Base-by-base conservation (phyloP, 2,797 vertebrate genomes). In the Falco cherrug region DNA sequence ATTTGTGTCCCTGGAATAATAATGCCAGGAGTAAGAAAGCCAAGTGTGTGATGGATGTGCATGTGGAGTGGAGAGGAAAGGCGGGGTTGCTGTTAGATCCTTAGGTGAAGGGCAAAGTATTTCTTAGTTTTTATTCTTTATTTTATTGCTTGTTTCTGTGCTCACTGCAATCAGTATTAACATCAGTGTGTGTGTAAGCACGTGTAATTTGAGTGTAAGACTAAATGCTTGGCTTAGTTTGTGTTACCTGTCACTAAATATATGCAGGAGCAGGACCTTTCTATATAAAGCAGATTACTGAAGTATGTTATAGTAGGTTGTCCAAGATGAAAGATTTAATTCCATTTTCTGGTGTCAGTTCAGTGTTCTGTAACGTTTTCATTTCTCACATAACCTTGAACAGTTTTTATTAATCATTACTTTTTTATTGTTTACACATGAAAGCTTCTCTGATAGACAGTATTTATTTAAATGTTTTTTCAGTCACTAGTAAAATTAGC, bases 361-460 rank as follows among this genome's bases (percentile, higher is more conserved):
- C 86, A 87, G 47, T 86, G 79, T 93, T 94, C 71, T 92, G 76
- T 71, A 78, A 78, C 25, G 0, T 71, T 95, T 94, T 85, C 31
- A 78, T 92, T 96, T 94, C 82, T 89, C 48, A 28, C 51, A 50
- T 93, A 88, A 82, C 63, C 63, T 84, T 93, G 85, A 81, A 60
- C 24, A 45, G 33, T 85, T 92, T 94, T 96, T 96, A 93, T 86
- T 93, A 95, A 88, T 92, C n/a, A 67, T 93, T 75, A 77, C 41
- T 69, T 90, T 89, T 93, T 93, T 81, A 56, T 87, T 96, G 79
- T 93, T 96, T 92, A 75, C 79, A 65, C 67, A 22, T 64, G 69
- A 63, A 73, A 76, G 43, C 60, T 84, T 88, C 73, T 78, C 57
- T 93, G 82, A 89, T 78, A 85, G 93, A 56, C 90, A 91, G 37